Evolutionary conservation across 2,113 vertebrate species (phyloP), one percentile per base, ranked within the genome.

Genomic region (Prinia subflava): DNA sequence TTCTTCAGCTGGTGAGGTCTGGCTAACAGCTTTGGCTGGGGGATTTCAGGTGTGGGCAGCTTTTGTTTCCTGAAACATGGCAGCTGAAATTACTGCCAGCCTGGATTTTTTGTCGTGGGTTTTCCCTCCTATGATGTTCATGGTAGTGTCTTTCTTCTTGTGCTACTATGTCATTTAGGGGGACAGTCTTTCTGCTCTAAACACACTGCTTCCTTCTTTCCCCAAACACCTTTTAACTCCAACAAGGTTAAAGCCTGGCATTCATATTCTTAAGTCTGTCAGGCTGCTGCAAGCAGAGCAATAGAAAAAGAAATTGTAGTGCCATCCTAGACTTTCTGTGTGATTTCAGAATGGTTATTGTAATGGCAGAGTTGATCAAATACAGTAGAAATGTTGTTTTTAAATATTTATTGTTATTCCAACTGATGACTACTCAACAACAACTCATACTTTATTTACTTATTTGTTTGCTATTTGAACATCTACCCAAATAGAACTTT

Each of bases 381-480:
- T 80, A 55, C 41, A 49, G 44, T n/a, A 79, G 50, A 56, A 93
- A 85, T 35, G 39, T 80, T 73, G 33, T 28, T 93, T 88, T 85
- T 3, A 89, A 83, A 74, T 70, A 70, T 59, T 87, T 59, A 33
- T 93, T 79, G 59, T n/a, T 85, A n/a, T 93, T 90, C n/a, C n/a
- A 73, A 42, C 52, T 49, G 28, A 41, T 49, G 25, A 75, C 15
- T 64, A 22, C 27, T 85, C n/a, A 62, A 31, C 47, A 81, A 57
- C 41, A 90, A 81, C 50, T 89, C 74, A 37, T 65, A 41, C 15
- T 69, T 82, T 4, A 5, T 90, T 89, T 89, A 85, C 31, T 90
- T 91, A 55, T 20, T 93, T 92, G 5, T 86, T 86, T 76, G 18
- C 35, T 83, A 23, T 85, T 85, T 77, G 49, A 83, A 47, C 15